Conservation (phyloP, 2,113 vertebrate species). For the Ramphastos sulfuratus region DNA sequence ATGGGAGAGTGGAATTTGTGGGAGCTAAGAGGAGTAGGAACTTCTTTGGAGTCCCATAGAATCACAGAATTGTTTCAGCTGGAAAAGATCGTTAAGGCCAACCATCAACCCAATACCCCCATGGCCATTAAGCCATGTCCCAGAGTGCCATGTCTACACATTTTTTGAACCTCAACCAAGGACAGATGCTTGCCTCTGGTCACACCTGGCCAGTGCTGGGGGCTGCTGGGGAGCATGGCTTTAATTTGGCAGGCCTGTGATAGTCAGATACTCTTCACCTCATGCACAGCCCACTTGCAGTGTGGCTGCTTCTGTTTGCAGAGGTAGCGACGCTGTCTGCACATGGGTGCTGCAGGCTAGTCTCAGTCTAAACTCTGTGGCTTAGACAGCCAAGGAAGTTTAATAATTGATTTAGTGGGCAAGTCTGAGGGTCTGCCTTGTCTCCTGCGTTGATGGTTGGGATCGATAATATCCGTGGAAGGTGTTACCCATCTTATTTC, state of each 20-base stretch:
- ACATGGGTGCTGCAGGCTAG: too few relatives aligned
- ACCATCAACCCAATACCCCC: too few relatives aligned
- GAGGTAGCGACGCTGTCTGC: neutral
- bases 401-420: neutral
- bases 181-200: neutral
- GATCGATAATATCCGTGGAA: neutral
- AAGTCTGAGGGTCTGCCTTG: neutral
- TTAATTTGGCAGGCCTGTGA: neutral
- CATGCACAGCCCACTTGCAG: accelerated
- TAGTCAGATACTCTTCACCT: too few relatives aligned
- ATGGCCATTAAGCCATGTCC: too few relatives aligned
- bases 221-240: neutral
- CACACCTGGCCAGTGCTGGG: accelerated
- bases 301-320: accelerated
- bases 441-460: neutral
- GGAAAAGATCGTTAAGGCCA: too few relatives aligned
- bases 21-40: neutral
- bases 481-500: neutral
- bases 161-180: too few relatives aligned
- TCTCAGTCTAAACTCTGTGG: neutral
- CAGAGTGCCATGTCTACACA: too few relatives aligned
- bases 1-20: neutral
- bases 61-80: too few relatives aligned
- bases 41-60: neutral
- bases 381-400: neutral